phyloP scores from a whole-genome alignment of 1,140 invertebrate species.

The Drosophila biarmipes region DNA sequence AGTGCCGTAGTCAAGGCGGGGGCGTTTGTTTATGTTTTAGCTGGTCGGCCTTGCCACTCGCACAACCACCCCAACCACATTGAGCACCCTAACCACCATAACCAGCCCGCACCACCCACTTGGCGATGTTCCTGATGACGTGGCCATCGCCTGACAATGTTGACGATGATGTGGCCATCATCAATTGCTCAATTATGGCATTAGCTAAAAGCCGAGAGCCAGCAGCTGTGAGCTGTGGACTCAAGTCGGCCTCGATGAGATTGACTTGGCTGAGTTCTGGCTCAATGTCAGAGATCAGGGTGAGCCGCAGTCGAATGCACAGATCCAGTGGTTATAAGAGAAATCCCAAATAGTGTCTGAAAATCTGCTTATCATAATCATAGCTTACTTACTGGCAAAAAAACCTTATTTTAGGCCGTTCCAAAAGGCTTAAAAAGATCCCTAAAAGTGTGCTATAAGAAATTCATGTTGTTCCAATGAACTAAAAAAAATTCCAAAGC shows the following conservation, averaged over 20 bases:
- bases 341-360: no score
- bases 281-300: slow-evolving; percentile 1
- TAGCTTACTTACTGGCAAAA: no score
- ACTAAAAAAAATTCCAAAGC: no score
- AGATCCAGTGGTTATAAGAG: no score
- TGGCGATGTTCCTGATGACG: slow-evolving; percentile 8
- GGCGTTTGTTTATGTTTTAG: slow-evolving; percentile 75
- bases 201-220: slow-evolving; percentile 29
- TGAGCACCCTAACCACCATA: background rate
- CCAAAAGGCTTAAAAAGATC: no score
- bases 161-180: slow-evolving; percentile 15
- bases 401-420: no score
- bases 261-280: slow-evolving; percentile 10
- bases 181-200: slow-evolving; percentile 57
- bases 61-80: background rate
- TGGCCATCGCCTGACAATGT: slow-evolving; percentile 12
- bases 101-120: background rate
- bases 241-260: slow-evolving; percentile 15
- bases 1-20: slow-evolving; percentile 34
- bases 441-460: no score
- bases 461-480: no score
- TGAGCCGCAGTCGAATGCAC: background rate
- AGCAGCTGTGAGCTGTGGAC: slow-evolving; percentile 9
- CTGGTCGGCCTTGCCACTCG: slow-evolving; percentile 16
- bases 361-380: no score